Evolutionary conservation across 2,797 vertebrate species (phyloP).

Genomic region (Steatocranus sp.): DNA sequence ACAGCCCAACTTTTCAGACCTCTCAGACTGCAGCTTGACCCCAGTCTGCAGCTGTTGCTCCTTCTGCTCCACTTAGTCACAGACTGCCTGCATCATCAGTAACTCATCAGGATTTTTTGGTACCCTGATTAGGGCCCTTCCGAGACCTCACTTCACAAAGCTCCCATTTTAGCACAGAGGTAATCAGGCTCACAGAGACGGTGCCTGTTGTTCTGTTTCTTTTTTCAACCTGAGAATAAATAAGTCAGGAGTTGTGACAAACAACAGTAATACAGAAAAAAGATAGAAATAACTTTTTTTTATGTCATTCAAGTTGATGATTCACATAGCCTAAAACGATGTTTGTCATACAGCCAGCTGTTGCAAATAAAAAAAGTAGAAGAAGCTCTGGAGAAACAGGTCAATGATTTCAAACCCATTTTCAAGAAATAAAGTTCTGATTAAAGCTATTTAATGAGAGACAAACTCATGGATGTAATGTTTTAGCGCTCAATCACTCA

Average conservation of each 20-base stretch:
- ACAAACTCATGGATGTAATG: not conserved
- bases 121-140: constrained; percentile 30
- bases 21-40: constrained; percentile 12
- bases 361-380: not conserved
- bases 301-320: not conserved
- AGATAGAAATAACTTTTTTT: not conserved
- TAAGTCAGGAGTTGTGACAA: not conserved
- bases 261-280: not conserved
- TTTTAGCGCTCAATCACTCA: not conserved
- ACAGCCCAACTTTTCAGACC: not conserved
- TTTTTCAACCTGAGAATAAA: not conserved
- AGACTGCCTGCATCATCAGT: constrained; percentile 35
- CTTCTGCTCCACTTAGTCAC: constrained; percentile 17
- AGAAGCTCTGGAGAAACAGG: not conserved
- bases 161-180: not conserved
- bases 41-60: constrained; percentile 34
- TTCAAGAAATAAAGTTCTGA: not conserved
- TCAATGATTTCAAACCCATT: not conserved
- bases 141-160: constrained; percentile 13
- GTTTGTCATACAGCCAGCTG: not conserved
- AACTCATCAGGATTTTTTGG: constrained; percentile 31
- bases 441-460: not conserved
- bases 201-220: not conserved
- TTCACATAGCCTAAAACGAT: not conserved
- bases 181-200: constrained; percentile 11